Evolutionary conservation across 2,113 vertebrate species (phyloP).

Genomic region (Cathartes aura): DNA sequence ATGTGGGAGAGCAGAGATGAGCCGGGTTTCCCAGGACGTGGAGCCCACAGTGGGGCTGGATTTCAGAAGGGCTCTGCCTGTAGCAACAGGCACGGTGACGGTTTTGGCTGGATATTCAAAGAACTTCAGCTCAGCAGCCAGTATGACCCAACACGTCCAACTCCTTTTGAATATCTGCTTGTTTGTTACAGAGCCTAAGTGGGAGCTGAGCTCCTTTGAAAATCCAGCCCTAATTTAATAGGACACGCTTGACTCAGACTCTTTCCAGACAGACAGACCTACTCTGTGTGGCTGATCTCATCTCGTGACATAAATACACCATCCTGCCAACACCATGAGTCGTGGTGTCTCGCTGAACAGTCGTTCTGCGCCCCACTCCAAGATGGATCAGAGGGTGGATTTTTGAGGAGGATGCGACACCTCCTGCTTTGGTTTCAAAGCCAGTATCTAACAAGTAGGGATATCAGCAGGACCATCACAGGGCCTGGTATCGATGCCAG

Average conservation of each 20-base stretch:
- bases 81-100: neutral
- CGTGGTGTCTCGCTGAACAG: neutral
- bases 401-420: neutral
- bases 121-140: constrained; percentile 17
- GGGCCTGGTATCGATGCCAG: neutral
- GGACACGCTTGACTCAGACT: constrained; percentile 43
- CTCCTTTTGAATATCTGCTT: neutral
- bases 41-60: neutral
- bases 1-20: neutral
- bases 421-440: neutral
- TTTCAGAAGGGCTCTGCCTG: constrained; percentile 24
- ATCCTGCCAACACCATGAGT: neutral
- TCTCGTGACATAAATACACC: constrained; percentile 31
- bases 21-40: neutral
- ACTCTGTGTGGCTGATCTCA: constrained; percentile 22
- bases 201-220: constrained; percentile 27
- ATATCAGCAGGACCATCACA: neutral
- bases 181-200: constrained; percentile 5
- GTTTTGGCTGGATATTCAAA: constrained; percentile 51
- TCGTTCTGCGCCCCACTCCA: fast-evolving
- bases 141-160: neutral
- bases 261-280: constrained; percentile 34
- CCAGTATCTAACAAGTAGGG: neutral
- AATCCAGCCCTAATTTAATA: constrained; percentile 48
- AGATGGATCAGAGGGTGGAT: neutral